Conservation (phyloP, 2,113 vertebrate species). For the Scopus umbretta region DNA sequence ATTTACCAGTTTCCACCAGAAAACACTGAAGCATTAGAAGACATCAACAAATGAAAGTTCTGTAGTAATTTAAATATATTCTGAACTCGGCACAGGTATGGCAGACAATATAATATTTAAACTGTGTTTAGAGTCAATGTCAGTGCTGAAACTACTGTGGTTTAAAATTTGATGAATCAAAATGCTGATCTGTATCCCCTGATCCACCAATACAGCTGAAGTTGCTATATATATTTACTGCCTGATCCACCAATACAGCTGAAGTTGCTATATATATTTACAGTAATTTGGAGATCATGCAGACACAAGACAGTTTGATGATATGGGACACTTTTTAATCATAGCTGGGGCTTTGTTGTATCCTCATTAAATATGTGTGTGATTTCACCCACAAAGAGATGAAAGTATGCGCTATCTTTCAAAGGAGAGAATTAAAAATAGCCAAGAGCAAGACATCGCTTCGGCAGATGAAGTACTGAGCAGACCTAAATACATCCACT, state of each 20-base stretch:
- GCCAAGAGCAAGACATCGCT: background rate
- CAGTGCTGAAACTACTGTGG: background rate
- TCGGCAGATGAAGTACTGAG: background rate
- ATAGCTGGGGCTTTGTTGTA: background rate
- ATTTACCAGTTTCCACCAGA: background rate
- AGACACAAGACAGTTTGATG: background rate
- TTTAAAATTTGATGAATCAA: background rate
- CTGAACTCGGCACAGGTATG: background rate
- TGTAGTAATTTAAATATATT: background rate
- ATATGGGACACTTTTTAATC: background rate
- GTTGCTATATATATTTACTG: background rate
- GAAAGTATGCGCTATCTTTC: background rate
- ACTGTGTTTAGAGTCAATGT: background rate
- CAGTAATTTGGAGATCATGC: background rate
- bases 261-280: background rate
- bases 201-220: background rate
- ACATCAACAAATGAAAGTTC: background rate
- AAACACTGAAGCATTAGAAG: background rate
- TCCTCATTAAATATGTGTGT: conserved; percentile 21
- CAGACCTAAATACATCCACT: background rate
- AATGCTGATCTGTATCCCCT: background rate
- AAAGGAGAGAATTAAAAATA: conserved; percentile 45
- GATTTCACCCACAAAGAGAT: conserved; percentile 8
- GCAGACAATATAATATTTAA: background rate
- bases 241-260: background rate